A percentile compares a stretch with the other conserved stretches of the same genome.
Conservation (phyloP, 2,113 vertebrate genomes). For the Salvator merianae region DNA sequence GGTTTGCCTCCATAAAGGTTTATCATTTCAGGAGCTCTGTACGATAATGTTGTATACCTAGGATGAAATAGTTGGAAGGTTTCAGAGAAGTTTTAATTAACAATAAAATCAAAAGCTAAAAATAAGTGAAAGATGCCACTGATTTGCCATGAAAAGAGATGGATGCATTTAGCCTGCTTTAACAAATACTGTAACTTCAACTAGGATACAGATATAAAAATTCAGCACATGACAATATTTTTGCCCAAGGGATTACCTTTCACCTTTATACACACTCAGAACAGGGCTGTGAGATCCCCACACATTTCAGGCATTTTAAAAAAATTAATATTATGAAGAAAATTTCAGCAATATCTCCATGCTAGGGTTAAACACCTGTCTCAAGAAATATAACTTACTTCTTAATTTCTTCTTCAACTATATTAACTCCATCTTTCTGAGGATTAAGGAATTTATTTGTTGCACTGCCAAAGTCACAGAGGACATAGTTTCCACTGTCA, state of each 20-base stretch:
- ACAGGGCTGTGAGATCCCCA: not conserved
- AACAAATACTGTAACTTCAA: not conserved
- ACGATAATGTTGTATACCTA: constrained; percentile 97
- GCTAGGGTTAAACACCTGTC: not conserved
- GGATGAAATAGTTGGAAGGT: constrained; percentile 13
- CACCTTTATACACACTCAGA: not conserved
- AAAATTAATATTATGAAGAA: accelerated
- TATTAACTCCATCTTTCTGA: constrained; percentile 90
- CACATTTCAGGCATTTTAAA: not conserved
- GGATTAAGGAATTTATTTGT: constrained; percentile 92
- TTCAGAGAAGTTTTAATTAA: constrained; percentile 3
- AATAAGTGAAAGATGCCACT: not conserved
- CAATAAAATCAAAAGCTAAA: not conserved
- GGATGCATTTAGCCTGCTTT: not conserved
- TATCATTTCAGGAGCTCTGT: constrained; percentile 97
- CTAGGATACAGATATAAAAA: not conserved
- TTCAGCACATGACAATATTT: not conserved
- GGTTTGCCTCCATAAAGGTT: constrained; percentile 95
- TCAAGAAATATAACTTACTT: constrained; percentile 79
- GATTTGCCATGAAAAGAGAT: not conserved
- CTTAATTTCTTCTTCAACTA: constrained; percentile 97
- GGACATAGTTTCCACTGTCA: constrained; percentile 91
- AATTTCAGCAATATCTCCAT: not conserved
- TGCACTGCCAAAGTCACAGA: constrained; percentile 97
- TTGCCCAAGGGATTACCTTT: not conserved